Base-by-base conservation (phyloP, 1,140 invertebrate genomes). In the Brachystomella parvula region DNA sequence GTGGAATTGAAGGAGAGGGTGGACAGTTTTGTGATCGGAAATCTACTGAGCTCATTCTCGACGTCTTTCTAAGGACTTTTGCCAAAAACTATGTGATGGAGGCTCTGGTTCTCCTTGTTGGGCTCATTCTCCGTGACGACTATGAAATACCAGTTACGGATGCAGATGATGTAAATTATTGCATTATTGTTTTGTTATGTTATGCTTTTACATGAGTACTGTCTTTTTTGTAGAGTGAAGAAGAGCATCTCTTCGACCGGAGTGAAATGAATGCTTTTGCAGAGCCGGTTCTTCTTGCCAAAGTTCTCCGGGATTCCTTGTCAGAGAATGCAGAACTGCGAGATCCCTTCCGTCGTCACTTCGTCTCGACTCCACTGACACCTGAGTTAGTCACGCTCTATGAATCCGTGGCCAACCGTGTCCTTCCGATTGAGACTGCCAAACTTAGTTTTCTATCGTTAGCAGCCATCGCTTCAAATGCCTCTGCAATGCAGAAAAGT, bases 261-360 rank as follows among this genome's bases (percentile, higher is more conserved):
- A 79, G 80, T 60, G 80, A 82, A 72, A 77, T 81, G 75, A 82
- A 82, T 69, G 76, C 78, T 21, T 81, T 77, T 67, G 69, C 73
- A 63, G 81, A 82, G 69, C 74, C 76, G 17, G 56, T 78, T 1
- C 44, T 63, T 2, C 71, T 81, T 49, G 68, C 72, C 30, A 71
- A 75, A 21, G 49, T 75, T 9, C 60, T 70, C 31, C n/a, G 58
- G 19, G 33, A 39, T 21, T 35, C 65, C 1, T 61, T 73, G 15
- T 19, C 17, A 0, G 0, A 21, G 0, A 31, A n/a, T 12, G 12
- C 47, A 19, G 39, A 39, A 6, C 39, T 62, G 17, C 33, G 28
- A 24, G 60, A 35, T 24, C 6, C 21, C 24, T 53, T 53, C 24
- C 49, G 49, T 6, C 49, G 24, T 26, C 49, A 53, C 24, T 53